phyloP scores from a whole-genome alignment of 2,113 vertebrate species.

The Myotis brandtii region DNA sequence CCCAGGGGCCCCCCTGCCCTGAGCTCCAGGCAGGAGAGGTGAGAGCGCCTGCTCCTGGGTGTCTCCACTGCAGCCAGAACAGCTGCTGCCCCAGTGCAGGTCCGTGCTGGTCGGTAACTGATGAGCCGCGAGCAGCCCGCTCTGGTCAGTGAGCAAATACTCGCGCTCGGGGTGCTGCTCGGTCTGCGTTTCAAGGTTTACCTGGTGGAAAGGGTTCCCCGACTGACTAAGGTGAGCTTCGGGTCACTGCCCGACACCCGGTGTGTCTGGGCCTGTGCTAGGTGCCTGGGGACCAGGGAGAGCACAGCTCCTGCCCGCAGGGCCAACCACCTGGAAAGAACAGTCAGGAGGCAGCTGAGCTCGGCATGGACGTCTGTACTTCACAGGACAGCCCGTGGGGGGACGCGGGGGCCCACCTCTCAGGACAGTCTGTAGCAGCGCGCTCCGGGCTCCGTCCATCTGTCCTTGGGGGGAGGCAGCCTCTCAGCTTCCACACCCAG shows the following conservation, averaged over 20 bases:
- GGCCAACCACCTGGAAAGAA: neutral
- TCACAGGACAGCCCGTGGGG: neutral
- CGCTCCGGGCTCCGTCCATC: neutral
- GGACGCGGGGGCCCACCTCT: accelerated
- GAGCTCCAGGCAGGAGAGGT: too few relatives aligned
- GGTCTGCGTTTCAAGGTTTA: neutral
- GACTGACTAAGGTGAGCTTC: neutral
- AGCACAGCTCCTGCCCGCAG: neutral
- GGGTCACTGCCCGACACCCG: neutral
- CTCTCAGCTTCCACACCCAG: neutral
- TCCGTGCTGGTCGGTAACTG: accelerated
- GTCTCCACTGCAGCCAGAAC: neutral
- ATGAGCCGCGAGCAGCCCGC: accelerated
- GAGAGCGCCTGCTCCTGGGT: accelerated
- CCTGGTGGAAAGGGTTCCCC: accelerated
- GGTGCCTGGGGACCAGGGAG: neutral
- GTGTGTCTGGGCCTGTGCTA: neutral
- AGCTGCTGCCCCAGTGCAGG: neutral
- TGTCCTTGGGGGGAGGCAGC: accelerated
- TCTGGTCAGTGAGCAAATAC: accelerated
- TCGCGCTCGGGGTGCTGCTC: neutral
- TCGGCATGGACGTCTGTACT: neutral
- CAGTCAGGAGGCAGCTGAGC: neutral
- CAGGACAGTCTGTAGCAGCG: accelerated
- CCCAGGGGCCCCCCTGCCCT: neutral